phyloP scores from a whole-genome alignment of 1,140 invertebrate genomes.

The Aethina tumida region DNA sequence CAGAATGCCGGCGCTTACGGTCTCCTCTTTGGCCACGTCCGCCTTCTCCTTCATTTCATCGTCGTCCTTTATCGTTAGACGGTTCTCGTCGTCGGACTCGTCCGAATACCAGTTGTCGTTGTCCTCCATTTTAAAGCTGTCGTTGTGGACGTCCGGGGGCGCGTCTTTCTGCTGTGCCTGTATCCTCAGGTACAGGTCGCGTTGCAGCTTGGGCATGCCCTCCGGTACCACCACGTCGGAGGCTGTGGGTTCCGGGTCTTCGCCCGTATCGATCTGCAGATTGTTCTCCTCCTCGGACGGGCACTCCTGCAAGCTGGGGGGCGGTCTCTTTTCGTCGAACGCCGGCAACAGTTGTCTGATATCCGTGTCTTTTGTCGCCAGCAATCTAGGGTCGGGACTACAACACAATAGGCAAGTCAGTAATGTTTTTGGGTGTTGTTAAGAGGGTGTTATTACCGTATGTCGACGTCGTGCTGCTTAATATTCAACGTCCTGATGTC shows the following conservation, averaged over 20 bases:
- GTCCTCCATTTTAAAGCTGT: conserved; percentile 48
- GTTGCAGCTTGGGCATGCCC: conserved; percentile 55
- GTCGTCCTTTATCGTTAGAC: conserved; percentile 30
- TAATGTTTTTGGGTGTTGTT: too few relatives aligned
- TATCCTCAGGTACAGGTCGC: conserved; percentile 57
- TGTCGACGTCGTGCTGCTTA: conserved; percentile 13
- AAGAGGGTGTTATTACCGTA: too few relatives aligned
- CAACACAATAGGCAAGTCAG: too few relatives aligned
- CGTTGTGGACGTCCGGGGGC: conserved; percentile 34
- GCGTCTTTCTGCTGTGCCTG: conserved; percentile 53
- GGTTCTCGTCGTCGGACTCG: conserved; percentile 48
- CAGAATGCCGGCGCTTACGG: conserved; percentile 25
- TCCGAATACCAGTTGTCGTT: conserved; percentile 73
- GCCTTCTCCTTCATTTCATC: conserved; percentile 25
- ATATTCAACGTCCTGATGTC: conserved; percentile 22
- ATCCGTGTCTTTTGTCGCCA: conserved; percentile 27
- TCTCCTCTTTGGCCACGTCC: conserved; percentile 13
- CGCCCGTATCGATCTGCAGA: conserved; percentile 15
- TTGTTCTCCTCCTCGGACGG: conserved; percentile 15
- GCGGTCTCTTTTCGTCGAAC: conserved; percentile 32
- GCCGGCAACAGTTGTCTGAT: conserved; percentile 4
- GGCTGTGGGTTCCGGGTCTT: conserved; percentile 18
- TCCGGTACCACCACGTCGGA: conserved; percentile 36
- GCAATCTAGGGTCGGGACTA: conserved; percentile 8
- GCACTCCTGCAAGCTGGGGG: conserved; percentile 16